Evolutionary conservation across 2,888 invertebrate genomes (phyloP).

Genomic region (Elgonia sp.): DNA sequence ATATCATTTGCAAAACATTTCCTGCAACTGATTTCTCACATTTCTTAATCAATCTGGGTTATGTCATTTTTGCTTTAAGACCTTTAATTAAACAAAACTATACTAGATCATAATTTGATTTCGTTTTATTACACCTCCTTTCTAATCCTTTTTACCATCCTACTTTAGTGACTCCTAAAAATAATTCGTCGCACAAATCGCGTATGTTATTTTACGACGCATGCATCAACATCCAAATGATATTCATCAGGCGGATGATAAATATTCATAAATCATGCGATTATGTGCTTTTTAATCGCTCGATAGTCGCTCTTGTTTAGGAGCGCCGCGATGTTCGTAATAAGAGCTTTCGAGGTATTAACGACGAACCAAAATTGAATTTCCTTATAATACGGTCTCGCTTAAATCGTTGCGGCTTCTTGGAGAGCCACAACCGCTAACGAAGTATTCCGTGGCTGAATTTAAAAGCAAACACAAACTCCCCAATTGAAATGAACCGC

Average conservation of each 20-base stretch:
- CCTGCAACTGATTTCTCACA: too few relatives aligned
- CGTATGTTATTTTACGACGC: neutral
- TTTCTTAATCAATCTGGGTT: too few relatives aligned
- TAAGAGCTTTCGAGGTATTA: conserved; percentile 82
- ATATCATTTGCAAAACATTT: too few relatives aligned
- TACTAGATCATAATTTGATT: too few relatives aligned
- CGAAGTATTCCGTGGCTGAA: conserved; percentile 81
- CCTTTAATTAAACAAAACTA: too few relatives aligned
- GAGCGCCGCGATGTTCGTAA: conserved; percentile 42
- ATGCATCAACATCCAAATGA: conserved; percentile 7
- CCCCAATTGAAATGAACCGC: conserved; percentile 60
- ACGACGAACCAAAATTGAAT: conserved; percentile 83
- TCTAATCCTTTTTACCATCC: too few relatives aligned
- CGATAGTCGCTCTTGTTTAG: conserved; percentile 50
- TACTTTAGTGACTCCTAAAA: too few relatives aligned
- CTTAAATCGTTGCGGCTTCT: conserved; percentile 83
- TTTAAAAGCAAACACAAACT: conserved; percentile 79
- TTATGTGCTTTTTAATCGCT: conserved; percentile 39
- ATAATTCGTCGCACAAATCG: too few relatives aligned
- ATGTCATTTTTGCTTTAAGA: too few relatives aligned
- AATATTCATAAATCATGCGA: conserved; percentile 38
- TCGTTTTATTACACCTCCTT: too few relatives aligned
- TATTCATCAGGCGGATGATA: conserved; percentile 9
- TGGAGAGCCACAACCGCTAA: conserved; percentile 80
- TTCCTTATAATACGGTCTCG: conserved; percentile 81